Conservation (phyloP, 2,113 vertebrate species). For the Malurus elegans region DNA sequence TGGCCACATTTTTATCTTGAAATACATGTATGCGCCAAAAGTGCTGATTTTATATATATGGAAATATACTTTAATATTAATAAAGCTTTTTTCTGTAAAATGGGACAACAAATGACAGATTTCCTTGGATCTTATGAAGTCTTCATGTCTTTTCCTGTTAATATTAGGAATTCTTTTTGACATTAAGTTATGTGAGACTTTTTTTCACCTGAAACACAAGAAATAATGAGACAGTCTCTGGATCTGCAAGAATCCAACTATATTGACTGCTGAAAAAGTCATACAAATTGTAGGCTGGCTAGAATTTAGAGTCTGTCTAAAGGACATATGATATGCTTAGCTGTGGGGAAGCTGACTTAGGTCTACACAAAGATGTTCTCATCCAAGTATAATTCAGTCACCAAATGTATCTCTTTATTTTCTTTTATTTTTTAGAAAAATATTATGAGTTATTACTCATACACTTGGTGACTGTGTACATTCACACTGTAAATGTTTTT, state of each 20-base stretch:
- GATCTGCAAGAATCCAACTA: neutral
- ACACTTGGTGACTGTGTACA: neutral
- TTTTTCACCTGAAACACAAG: neutral
- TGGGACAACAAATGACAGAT: neutral
- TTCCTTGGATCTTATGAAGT: neutral
- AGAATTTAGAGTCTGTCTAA: neutral
- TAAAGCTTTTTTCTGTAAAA: neutral
- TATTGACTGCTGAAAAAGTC: neutral
- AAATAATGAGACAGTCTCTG: neutral
- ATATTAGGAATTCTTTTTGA: neutral
- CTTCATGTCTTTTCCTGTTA: neutral
- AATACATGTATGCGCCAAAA: neutral
- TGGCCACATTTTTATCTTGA: neutral
- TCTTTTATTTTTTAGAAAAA: neutral
- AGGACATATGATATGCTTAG: neutral
- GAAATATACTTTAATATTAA: neutral
- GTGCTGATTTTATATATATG: neutral
- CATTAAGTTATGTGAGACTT: neutral
- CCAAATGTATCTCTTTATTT: neutral
- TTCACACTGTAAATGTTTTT: neutral
- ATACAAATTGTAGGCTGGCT: neutral
- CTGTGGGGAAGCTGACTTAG: neutral
- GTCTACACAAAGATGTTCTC: neutral
- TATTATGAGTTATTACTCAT: neutral
- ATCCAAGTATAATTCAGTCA: neutral